Evolutionary conservation across 2,113 vertebrate species (phyloP), one percentile per base, ranked within the genome.

Genomic region (Uria lomvia): DNA sequence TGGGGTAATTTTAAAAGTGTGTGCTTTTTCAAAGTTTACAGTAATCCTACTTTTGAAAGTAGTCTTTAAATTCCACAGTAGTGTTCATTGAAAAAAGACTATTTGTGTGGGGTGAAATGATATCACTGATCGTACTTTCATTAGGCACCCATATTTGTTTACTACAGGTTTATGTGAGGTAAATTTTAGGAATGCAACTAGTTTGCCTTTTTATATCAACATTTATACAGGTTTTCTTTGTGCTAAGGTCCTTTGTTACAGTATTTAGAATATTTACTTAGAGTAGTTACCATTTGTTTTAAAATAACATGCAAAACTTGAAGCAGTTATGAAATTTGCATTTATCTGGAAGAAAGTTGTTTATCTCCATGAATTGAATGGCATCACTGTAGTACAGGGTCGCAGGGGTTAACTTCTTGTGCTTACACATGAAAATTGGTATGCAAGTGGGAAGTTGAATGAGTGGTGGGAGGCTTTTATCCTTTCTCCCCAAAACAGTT

Each of bases 391-490:
- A 58, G 60, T 43, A 42, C 8, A 80, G 70, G 32, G 43, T 40
- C 3, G 2, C 45, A 72, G 16, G 53, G 38, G 52, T 74, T 97
- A 91, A 65, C 36, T 80, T 86, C 32, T 90, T 3, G 7, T 79
- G 67, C 83, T 94, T 93, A 67, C 52, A 43, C 24, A 50, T n/a
- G 58, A 85, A 83, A 88, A 75, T 58, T 90, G 87, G 86, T 96
- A 97, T 97, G 97, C 88, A 80, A 94, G 98, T 95, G 96, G 97
- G 97, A 85, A 90, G 78, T 2, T 78, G 75, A 92, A 77, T 49
- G 91, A 78, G 62, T 71, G 15, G 71, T 96, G 49, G 88, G 82
- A 88, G 53, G 68, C 27, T 95, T 95, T 92, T 77, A 59, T 67
- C 21, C 21, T 16, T 73, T 82, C 63, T 92, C 17, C 34, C 20